A percentile compares a stretch with the other conserved stretches of the same genome.
Evolutionary conservation across 2,797 vertebrate genomes (phyloP).

Genomic region (Anguilla obscura): DNA sequence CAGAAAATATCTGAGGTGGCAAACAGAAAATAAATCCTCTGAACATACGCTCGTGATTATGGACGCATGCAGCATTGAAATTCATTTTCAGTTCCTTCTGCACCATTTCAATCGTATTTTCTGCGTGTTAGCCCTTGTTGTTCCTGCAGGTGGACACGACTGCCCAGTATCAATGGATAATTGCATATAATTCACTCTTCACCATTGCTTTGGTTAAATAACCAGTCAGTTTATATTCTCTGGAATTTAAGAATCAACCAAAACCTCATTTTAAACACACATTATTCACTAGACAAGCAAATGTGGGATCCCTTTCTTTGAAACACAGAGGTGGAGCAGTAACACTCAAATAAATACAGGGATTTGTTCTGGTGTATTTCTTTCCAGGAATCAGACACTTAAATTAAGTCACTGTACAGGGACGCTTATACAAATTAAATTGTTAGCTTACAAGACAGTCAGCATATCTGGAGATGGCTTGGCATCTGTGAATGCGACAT

Average conservation of each 20-base stretch:
- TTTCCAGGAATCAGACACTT: no score
- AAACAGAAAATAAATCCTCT: slow-evolving; percentile 51
- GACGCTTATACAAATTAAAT: neutral
- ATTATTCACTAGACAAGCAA: slow-evolving; percentile 74
- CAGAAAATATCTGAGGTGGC: slow-evolving; percentile 58
- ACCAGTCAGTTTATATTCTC: slow-evolving; percentile 74
- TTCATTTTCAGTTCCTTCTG: slow-evolving; percentile 99
- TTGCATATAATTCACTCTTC: slow-evolving; percentile 94
- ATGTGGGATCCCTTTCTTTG: slow-evolving; percentile 51
- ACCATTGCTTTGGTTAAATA: slow-evolving; percentile 92
- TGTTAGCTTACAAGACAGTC: neutral
- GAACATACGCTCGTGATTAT: slow-evolving; percentile 93
- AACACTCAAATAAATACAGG: neutral
- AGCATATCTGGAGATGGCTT: neutral
- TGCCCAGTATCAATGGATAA: slow-evolving; percentile 95
- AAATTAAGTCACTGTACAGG: neutral
- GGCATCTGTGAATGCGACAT: neutral
- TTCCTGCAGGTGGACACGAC: slow-evolving; percentile 93
- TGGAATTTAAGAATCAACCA: slow-evolving; percentile 69
- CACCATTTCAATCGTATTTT: slow-evolving; percentile 99
- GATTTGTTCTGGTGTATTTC: no score
- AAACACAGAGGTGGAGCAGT: neutral
- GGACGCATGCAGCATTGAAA: slow-evolving; percentile 99
- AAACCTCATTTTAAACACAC: slow-evolving; percentile 81
- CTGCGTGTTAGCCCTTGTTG: slow-evolving; percentile 99